phyloP scores from a whole-genome alignment of 2,797 vertebrate species.

The Podarcis siculus region DNA sequence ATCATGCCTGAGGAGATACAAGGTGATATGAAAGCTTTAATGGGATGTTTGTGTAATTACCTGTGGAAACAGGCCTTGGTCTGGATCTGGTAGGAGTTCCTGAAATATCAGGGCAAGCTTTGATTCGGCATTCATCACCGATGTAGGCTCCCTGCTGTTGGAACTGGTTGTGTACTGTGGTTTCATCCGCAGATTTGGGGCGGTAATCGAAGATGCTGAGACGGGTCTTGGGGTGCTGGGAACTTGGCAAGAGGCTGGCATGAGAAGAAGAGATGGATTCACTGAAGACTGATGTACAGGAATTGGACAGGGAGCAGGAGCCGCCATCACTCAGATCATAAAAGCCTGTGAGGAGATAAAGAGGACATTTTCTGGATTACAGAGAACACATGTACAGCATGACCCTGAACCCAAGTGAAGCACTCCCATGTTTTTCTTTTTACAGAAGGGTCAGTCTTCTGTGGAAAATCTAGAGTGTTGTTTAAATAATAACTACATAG shows the following conservation, averaged over 20 bases:
- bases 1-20: neutral
- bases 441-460: neutral
- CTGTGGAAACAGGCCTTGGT: conserved; percentile 93
- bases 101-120: conserved; percentile 57
- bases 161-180: conserved; percentile 76
- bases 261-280: conserved; percentile 87
- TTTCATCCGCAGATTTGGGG: conserved; percentile 89
- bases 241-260: conserved; percentile 77
- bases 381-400: conserved; percentile 10
- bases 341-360: conserved; percentile 84
- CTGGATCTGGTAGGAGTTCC: conserved; percentile 73
- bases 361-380: conserved; percentile 20
- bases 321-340: conserved; percentile 94
- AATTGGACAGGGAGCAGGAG: conserved; percentile 93
- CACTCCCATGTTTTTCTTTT: neutral
- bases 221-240: conserved; percentile 68
- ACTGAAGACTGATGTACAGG: conserved; percentile 93
- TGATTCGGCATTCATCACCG: conserved; percentile 76
- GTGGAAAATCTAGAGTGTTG: neutral
- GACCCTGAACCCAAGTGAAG: neutral
- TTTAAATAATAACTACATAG: neutral
- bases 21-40: neutral
- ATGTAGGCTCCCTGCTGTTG: conserved; percentile 76
- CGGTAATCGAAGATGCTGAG: conserved; percentile 77
- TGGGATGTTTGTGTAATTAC: conserved; percentile 71